phyloP scores from a whole-genome alignment of 2,888 invertebrate species.

The Alitta virens region DNA sequence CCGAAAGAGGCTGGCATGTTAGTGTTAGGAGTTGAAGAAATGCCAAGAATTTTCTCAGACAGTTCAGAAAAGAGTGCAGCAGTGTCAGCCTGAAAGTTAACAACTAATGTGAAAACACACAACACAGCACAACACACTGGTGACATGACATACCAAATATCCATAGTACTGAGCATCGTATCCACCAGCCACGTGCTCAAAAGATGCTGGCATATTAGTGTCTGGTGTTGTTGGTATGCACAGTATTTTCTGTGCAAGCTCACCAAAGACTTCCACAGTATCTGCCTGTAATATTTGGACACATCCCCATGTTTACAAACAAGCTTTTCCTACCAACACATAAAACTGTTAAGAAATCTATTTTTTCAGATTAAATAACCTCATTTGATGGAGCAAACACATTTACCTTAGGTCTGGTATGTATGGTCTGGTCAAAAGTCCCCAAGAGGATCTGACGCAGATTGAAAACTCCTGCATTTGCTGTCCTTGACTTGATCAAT shows the following conservation, averaged over 20 bases:
- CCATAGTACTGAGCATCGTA: slow-evolving; percentile 62
- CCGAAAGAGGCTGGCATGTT: slow-evolving; percentile 61
- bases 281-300: slow-evolving; percentile 43
- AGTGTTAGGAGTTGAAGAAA: slow-evolving; percentile 56
- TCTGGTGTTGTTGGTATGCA: slow-evolving; percentile 56
- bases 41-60: slow-evolving; percentile 55
- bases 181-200: slow-evolving; percentile 60
- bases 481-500: slow-evolving; percentile 55
- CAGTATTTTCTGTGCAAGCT: slow-evolving; percentile 53
- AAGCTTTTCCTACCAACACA: no score
- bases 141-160: slow-evolving; percentile 56
- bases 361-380: no score
- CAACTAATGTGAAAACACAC: not conserved
- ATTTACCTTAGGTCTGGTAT: slow-evolving; percentile 35
- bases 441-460: slow-evolving; percentile 59
- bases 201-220: slow-evolving; percentile 61
- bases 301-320: no score
- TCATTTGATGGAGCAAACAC: no score
- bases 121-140: no score
- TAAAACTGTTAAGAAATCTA: no score
- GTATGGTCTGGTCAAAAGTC: slow-evolving; percentile 60
- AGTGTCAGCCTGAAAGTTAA: slow-evolving; percentile 52
- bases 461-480: slow-evolving; percentile 60
- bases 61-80: slow-evolving; percentile 48
- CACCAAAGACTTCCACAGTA: slow-evolving; percentile 51